Evolutionary conservation across 2,113 vertebrate genomes (phyloP), one percentile per base, ranked within the genome.

Genomic region (Ariopsis seemanni): DNA sequence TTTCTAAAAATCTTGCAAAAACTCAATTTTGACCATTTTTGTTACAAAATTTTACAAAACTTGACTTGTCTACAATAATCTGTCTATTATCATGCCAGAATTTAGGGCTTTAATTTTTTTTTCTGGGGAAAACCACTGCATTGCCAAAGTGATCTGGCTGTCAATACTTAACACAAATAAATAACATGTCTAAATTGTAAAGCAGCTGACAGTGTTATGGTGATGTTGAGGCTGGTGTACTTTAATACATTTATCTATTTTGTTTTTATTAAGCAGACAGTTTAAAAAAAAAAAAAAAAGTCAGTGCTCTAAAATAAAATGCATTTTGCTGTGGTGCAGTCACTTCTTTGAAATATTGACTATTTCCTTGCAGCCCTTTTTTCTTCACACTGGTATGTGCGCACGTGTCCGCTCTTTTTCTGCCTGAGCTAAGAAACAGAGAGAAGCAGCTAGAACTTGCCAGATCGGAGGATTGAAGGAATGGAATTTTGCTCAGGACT

Each of bases 401-500:
- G 74, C 7, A 12, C 8, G 7, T 30, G n/a, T 10, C 53, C 27
- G 27, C 7, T 1, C 74, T 78, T 14, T 12, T 34, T 52, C 60
- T 78, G n/a, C 6, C 77, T 79, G 25, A 71, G 83, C 48, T 71
- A 65, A 75, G 57, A 88, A 86, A 86, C 67, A 62, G 34, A 62
- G 42, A 9, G 14, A 84, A 83, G 50, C 34, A 52, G 77, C 67
- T 87, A 67, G 77, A 87, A 88, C 87, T 82, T 90, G 89, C 55
- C 18, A 34, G 25, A 20, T 83, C 20, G 2, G 22, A 79, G 82
- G 77, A 85, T 75, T 82, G 81, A 86, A 84, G 60, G 85, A 79
- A 86, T 82, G 87, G 85, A 89, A 89, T 88, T 89, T 77, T 42
- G 87, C 86, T 80, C 50, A 57, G 69, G 34, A 74, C 58, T 52